Percentiles rank a stretch among this genome's conserved stretches.
Conservation (phyloP, 2,888 invertebrate genomes). For the Drosophila cracens region DNA sequence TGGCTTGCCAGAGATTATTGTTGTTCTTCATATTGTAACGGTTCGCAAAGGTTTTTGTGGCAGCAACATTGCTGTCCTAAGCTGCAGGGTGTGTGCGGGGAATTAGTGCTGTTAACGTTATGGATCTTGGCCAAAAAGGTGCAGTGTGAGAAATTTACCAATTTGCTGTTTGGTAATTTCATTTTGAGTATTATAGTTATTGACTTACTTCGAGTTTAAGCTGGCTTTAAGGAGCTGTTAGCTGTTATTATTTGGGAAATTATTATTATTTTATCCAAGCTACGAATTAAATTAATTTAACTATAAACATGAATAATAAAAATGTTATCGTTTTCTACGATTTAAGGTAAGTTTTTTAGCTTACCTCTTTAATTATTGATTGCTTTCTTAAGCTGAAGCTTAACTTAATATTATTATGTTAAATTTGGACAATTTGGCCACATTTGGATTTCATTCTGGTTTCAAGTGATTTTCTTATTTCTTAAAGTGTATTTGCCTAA, state of each 20-base stretch:
- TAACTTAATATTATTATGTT: not conserved
- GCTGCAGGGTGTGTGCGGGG: not conserved
- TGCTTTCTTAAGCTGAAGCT: not conserved
- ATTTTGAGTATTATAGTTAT: not conserved
- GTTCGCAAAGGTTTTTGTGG: constrained; percentile 37
- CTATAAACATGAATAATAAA: not conserved
- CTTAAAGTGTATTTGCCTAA: constrained; percentile 50
- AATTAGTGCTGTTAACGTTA: constrained; percentile 25
- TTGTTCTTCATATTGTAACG: constrained; percentile 61
- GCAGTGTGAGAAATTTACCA: constrained; percentile 31
- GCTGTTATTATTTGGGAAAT: not conserved
- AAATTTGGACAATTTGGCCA: not conserved
- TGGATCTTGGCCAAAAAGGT: constrained; percentile 28
- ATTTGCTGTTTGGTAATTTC: not conserved
- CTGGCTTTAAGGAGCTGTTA: not conserved
- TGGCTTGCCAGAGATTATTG: constrained; percentile 45
- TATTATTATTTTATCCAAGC: not conserved
- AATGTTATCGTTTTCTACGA: not conserved
- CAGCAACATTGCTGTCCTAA: constrained; percentile 16
- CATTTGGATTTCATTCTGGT: not conserved
- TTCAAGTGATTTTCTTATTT: constrained; percentile 18
- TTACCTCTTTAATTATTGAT: not conserved
- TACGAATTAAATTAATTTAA: not conserved
- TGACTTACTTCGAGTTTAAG: not conserved
- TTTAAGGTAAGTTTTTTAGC: not conserved